Evolutionary conservation across 2,797 vertebrate species (phyloP).

Genomic region (Typhlichthys eigenmanni): DNA sequence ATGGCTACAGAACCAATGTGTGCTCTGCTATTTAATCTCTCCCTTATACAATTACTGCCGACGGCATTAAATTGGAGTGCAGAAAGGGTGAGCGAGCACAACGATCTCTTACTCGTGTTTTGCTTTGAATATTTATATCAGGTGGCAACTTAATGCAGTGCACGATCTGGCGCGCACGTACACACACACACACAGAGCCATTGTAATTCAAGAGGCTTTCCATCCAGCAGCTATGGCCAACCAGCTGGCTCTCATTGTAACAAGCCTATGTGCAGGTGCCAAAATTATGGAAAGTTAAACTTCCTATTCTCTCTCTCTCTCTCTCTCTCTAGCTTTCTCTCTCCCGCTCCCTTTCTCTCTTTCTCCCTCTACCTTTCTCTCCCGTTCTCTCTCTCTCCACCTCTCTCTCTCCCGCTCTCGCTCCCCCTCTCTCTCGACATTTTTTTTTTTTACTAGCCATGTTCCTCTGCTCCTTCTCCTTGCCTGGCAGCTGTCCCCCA

Average conservation of each 20-base stretch:
- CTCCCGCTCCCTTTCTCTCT: background rate
- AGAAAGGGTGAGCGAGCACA: background rate
- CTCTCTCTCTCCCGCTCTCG: too few species aligned
- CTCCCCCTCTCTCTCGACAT: too few species aligned
- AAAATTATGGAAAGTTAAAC: background rate
- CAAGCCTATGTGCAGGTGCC: background rate
- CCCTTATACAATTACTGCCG: background rate
- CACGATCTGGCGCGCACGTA: background rate
- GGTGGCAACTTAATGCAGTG: background rate
- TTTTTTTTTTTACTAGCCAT: background rate
- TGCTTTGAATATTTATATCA: background rate
- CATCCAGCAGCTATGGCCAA: background rate
- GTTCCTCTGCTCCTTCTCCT: background rate
- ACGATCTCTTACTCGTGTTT: background rate
- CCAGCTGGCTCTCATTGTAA: slow-evolving; percentile 1
- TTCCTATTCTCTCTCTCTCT: background rate
- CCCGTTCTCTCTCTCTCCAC: background rate
- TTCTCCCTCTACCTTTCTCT: background rate
- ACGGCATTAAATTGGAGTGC: background rate
- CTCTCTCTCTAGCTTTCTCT: background rate
- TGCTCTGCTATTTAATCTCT: background rate
- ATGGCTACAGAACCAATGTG: too few species aligned
- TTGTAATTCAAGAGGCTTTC: slow-evolving; percentile 1
- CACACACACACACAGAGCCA: background rate
- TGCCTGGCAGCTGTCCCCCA: slow-evolving; percentile 13